A percentile compares a stretch with the other conserved stretches of the same genome.
phyloP scores from a whole-genome alignment of 2,797 vertebrate genomes.

The Apogon hyalosoma region DNA sequence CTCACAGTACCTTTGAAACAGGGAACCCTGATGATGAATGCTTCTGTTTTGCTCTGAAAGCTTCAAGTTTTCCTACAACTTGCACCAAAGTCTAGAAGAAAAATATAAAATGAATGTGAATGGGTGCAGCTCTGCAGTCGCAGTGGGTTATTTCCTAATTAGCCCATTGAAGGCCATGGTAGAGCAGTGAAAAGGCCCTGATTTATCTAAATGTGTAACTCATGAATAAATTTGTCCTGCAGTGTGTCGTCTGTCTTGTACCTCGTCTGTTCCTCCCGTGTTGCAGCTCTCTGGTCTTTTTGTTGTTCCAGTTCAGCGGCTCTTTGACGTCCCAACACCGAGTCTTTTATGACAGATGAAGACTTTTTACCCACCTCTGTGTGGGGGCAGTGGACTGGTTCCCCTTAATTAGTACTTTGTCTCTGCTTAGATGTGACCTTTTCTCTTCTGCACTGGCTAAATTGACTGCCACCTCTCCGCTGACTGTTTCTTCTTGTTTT shows the following conservation, averaged over 20 bases:
- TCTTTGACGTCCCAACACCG: conserved; percentile 51
- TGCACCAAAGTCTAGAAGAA: not conserved
- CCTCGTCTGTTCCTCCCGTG: not conserved
- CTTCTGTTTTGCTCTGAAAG: no score
- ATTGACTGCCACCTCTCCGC: conserved; percentile 34
- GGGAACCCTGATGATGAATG: no score
- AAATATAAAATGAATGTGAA: not conserved
- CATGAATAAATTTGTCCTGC: conserved; percentile 49
- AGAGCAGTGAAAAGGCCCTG: not conserved
- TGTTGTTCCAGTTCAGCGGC: conserved; percentile 44
- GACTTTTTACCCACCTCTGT: conserved; percentile 59
- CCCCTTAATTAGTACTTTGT: conserved; percentile 76
- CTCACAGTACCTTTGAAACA: no score
- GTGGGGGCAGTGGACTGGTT: conserved; percentile 67
- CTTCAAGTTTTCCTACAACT: not conserved
- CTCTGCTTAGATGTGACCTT: conserved; percentile 65
- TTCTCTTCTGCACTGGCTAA: conserved; percentile 44
- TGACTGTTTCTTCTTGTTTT: conserved; percentile 35
- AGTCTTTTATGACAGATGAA: conserved; percentile 62
- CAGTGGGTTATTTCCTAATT: conserved; percentile 1
- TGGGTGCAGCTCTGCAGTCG: not conserved
- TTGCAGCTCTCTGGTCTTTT: conserved; percentile 23
- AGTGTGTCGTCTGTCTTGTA: conserved; percentile 4
- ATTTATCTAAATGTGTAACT: conserved; percentile 38
- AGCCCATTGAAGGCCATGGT: not conserved